Base-by-base conservation (phyloP, 2,113 vertebrate genomes). In the Ramphastos sulfuratus region DNA sequence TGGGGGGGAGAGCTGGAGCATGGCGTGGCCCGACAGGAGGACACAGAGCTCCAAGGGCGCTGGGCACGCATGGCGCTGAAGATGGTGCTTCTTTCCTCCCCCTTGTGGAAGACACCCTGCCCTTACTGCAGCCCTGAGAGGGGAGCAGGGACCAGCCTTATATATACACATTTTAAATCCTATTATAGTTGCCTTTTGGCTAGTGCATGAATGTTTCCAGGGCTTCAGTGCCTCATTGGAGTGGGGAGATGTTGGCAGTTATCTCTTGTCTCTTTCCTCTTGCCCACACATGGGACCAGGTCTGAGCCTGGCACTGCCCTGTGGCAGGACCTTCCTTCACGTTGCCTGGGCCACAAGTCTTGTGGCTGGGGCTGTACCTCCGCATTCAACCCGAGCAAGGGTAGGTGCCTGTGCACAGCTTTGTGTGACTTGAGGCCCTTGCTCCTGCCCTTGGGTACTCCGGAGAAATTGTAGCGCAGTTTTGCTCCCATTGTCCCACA, bases 1-100 rank as follows among this genome's bases (percentile, higher is more conserved):
- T 94, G 97, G 97, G 90, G 96, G 96, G 96, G 97, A 97, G 93
- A 94, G 90, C 97, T 86, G 92, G 93, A 94, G 96, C 91, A 0
- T 87, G 89, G 89, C 56, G 61, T 92, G 95, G 95, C 92, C 94
- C 89, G 86, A 92, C 94, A 95, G 93, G 93, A 96, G 96, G 97
- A 97, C 90, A 84, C 91, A 4, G 88, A 96, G 92, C 93, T 96
- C 89, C 87, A 84, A 39, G 91, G 95, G 95, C 90, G 90, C 95
- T 95, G 92, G 93, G 93, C 96, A 89, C 15, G 0, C 54, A 1
- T 85, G 81, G 94, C 1, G 95, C 96, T 93, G 96, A 97, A 97
- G 97, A 97, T 96, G 94, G 90, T 56, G 55, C 93, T 95, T 87
- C 96, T 96, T 93, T 95, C 92, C 95, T 95, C 83, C 90, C 93